phyloP scores from a whole-genome alignment of 1,140 invertebrate species.

The Monomorium pharaonis region DNA sequence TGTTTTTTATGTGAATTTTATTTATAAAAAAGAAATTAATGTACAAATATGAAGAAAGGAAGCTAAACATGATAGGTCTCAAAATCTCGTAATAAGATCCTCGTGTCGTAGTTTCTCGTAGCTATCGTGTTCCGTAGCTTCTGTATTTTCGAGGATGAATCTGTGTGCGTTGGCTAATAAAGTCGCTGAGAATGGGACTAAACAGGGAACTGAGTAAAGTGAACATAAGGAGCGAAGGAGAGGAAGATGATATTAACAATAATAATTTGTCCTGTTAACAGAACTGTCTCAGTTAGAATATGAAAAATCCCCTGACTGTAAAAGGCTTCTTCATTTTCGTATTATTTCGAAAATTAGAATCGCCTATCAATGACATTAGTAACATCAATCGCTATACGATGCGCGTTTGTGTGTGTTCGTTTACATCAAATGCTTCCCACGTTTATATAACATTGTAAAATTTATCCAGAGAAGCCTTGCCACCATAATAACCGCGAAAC shows the following conservation, averaged over 20 bases:
- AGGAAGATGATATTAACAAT: slow-evolving; percentile 15
- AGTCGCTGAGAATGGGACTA: not conserved
- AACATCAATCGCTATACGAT: slow-evolving; percentile 14
- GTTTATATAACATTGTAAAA: slow-evolving; percentile 40
- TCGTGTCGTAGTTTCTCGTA: slow-evolving; percentile 33
- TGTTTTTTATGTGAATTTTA: slow-evolving; percentile 65
- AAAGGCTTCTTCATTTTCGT: not conserved
- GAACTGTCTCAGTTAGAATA: not conserved
- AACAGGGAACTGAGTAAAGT: slow-evolving; percentile 13
- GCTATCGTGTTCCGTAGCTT: not conserved
- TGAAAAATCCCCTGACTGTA: slow-evolving; percentile 25
- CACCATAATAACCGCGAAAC: slow-evolving; percentile 20
- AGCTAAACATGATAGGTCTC: slow-evolving; percentile 49
- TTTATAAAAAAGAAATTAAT: slow-evolving; percentile 75
- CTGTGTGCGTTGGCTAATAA: not conserved
- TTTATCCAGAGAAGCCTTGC: slow-evolving; percentile 63
- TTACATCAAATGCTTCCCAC: slow-evolving; percentile 4
- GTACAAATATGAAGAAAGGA: slow-evolving; percentile 65
- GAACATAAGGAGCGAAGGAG: not conserved
- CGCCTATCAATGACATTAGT: not conserved
- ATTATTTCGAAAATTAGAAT: slow-evolving; percentile 36
- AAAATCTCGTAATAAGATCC: slow-evolving; percentile 34
- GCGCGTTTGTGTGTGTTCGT: not conserved
- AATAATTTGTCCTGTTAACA: not conserved
- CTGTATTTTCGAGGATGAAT: slow-evolving; percentile 17